These are phyloP conservation scores for Scophthalmus maximus DNA, from an alignment of 2,113 vertebrate species.

Conservation along the genomic window DNA sequence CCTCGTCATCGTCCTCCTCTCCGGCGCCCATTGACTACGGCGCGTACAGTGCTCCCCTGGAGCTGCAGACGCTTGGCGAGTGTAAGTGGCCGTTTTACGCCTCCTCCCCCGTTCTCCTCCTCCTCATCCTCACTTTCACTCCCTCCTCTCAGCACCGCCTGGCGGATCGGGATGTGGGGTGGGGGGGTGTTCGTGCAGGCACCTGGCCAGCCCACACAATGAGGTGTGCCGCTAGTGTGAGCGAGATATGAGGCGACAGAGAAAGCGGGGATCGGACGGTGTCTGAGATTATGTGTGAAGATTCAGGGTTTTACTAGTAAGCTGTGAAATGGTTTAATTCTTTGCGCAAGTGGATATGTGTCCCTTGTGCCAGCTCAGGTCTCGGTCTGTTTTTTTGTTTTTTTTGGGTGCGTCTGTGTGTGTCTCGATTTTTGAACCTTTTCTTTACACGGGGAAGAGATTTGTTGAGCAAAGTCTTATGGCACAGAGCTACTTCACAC, in stretches of 20 bases:
- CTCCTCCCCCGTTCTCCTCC: slow-evolving; percentile 22
- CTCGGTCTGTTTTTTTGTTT: not conserved
- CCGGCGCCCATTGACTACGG: slow-evolving; percentile 87
- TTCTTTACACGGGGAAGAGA: not conserved
- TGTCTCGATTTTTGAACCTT: slow-evolving; percentile 14
- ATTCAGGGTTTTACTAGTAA: slow-evolving; percentile 56
- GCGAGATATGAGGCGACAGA: slow-evolving; percentile 9
- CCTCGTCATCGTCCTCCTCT: slow-evolving; percentile 86
- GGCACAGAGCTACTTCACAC: not conserved
- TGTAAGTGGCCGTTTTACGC: slow-evolving; percentile 82
- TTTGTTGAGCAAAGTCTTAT: slow-evolving; percentile 7
- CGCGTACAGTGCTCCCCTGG: slow-evolving; percentile 89
- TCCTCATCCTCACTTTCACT: slow-evolving; percentile 31
- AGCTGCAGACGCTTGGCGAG: slow-evolving; percentile 93
- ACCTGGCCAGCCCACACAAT: slow-evolving; percentile 62
- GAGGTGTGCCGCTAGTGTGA: slow-evolving; percentile 34
- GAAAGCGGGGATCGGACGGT: slow-evolving; percentile 21
- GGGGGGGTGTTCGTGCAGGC: slow-evolving; percentile 34
- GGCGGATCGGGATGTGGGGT: slow-evolving; percentile 43
- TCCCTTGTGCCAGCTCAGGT: slow-evolving; percentile 45
- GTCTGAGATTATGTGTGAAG: slow-evolving; percentile 66
- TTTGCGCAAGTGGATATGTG: slow-evolving; percentile 53
- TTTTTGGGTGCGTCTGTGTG: slow-evolving; percentile 10
- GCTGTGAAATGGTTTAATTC: slow-evolving; percentile 64
- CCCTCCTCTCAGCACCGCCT: slow-evolving; percentile 19